Base-by-base conservation (phyloP, 2,888 invertebrate genomes). In the Kuschelorhynchus macadamiae region DNA sequence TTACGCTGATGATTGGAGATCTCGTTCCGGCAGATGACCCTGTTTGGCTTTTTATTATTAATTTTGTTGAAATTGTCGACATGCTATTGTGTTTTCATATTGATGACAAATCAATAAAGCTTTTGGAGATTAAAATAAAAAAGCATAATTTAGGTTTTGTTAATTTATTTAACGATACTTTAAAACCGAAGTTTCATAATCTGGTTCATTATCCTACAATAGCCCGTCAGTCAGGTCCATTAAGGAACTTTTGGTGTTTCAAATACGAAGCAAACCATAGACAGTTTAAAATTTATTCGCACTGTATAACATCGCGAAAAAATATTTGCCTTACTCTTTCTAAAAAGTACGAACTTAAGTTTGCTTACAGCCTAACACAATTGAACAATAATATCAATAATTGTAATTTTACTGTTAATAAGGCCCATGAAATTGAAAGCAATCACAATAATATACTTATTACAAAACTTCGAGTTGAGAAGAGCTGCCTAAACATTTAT, bases 151-250 rank as follows among this genome's bases (percentile, higher is more conserved):
- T 1, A n/a, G 56, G 64, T 18, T 76, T 67, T 55, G 16, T 67
- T 21, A 5, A 0, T 1, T 52, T 76, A 20, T 75, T 69, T 59
- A 62, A 72, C 18, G 74, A 76, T 60, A 72, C 70, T 0, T 39
- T 77, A 4, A 76, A 76, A 66, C 78, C 75, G 2, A 77, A 77
- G 50, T 62, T 62, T 53, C 75, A 78, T 50, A 71, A 67, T 60
- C 64, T 77, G 49, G 62, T 61, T 3, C 76, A 77, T 47, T 76
- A 78, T 64, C 71, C 73, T 9, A 59, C 21, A 18, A 57, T 76
- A 11, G 72, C 56, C 14, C 39, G 65, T 1, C 33, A 61, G 21
- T 61, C 56, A 12, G 70, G 66, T 9, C 65, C 70, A 4, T 20
- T 59, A 32, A 53, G 59, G 49, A 65, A 65, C 8, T 36, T 63